Evolutionary conservation across 2,888 invertebrate species (phyloP), one percentile per base, ranked within the genome.

Genomic region (Epirrita christyi): DNA sequence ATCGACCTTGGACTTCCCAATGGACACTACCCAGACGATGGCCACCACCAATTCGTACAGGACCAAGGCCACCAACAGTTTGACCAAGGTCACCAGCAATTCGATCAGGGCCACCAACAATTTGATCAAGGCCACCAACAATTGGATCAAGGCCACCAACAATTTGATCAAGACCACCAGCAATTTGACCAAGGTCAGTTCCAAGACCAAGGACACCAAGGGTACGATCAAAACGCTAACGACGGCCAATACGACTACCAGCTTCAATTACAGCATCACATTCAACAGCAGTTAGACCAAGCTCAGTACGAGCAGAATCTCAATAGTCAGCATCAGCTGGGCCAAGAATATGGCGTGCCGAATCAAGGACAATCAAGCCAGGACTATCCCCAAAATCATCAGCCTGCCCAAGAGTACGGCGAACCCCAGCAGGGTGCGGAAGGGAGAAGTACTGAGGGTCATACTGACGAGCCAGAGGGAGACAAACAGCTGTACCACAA

Each of bases 211-310:
- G 88, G 81, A 0, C 82, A 79, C n/a, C 90, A 89, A 62, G 83
- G 84, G 1, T 88, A 75, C 63, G 90, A 90, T 61, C 87, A 90
- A 2, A 87, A 88, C 57, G 77, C 77, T 0, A 83, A 78, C 0
- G 77, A 81, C 10, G 82, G 81, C 3, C 81, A 86, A 58, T 84
- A 80, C 50, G 83, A 88, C 51, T 81, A 81, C 53, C 85, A 88
- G 42, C 78, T 85, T 37, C 87, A 90, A 51, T 63, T 88, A 45
- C 86, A 89, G 53, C 84, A 88, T 40, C 87, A 89, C 54, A 81
- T 86, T 7, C 88, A 90, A 48, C 88, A 89, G 40, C 89, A 91
- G 58, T 70, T 88, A 7, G 88, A 88, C 7, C 88, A 88, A 55
- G 81, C 83, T 13, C 83, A 82, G 51, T 78, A 76, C 59, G 78